Base-by-base conservation (phyloP, 2,888 invertebrate species). In the Dolomedes plantarius region DNA sequence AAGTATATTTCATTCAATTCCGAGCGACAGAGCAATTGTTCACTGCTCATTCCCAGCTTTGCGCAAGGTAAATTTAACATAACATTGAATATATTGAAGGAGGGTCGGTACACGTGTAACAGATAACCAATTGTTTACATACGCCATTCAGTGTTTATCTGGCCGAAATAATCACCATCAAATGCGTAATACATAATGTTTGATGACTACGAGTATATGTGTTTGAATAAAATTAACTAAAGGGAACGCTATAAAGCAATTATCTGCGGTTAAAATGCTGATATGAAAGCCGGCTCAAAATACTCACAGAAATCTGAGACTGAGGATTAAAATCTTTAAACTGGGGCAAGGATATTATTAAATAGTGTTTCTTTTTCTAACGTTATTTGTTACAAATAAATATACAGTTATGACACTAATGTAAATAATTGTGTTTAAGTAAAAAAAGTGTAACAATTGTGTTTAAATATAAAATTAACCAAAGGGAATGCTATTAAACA, bases 151-250 rank as follows among this genome's bases (percentile, higher is more conserved):
- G 36, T 69, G 32, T 69, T 69, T 69, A 69, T 41, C 36, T 39
- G 32, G n/a, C 16, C 16, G 41, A 68, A 81, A 75, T 81, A 69
- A 69, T 69, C 75, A 62, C 9, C 56, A 41, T 29, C 74, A 39
- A 56, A 56, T 23, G 23, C 56, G 5, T 56, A 3, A 56, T 56
- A 56, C 19, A 23, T 56, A 23, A 56, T 56, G 23, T 23, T 56
- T n/a, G 23, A 23, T 56, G 23, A 19, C 23, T 56, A 11, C n/a
- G 56, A 56, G 7, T 16, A 23, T 23, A 46, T 46, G 16, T 6
- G 46, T 3, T 16, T 56, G 5, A 46, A 56, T 56, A 56, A 56
- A 56, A 56, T 56, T 19, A 56, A 23, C 23, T 5, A 56, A 36
- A 36, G 36, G 9, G 9, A 9, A 36, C 36, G 9, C 9, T 36